phyloP scores from a whole-genome alignment of 2,888 invertebrate species.

The Tetrapedia diversipes region DNA sequence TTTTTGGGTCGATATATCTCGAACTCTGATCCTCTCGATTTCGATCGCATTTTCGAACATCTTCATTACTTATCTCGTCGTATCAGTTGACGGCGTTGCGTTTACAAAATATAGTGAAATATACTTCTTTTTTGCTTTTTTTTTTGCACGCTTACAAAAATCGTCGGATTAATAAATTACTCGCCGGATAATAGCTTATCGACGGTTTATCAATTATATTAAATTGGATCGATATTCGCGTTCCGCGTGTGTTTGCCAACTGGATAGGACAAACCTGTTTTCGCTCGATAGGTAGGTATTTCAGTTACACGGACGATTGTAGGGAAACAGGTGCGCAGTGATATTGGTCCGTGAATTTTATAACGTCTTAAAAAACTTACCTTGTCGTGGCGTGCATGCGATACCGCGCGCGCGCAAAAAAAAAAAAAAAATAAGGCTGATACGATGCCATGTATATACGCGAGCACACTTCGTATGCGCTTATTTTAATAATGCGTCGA shows the following conservation, averaged over 20 bases:
- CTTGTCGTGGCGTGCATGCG: too few relatives aligned
- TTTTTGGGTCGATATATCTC: constrained; percentile 29
- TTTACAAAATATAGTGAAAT: neutral
- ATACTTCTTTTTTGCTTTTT: too few relatives aligned
- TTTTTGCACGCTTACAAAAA: neutral
- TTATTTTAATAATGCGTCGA: constrained; percentile 14
- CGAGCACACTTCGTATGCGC: neutral
- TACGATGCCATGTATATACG: too few relatives aligned
- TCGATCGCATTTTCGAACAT: too few relatives aligned
- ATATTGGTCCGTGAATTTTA: constrained; percentile 22
- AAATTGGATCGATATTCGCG: constrained; percentile 39
- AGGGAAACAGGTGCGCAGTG: constrained; percentile 20
- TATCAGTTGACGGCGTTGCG: too few relatives aligned
- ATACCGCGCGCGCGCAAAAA: too few relatives aligned
- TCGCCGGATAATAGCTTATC: constrained; percentile 1
- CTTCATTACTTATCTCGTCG: too few relatives aligned
- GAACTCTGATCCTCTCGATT: constrained; percentile 17
- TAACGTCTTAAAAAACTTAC: constrained; percentile 4
- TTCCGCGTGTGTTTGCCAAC: constrained; percentile 18
- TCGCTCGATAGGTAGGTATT: constrained; percentile 29
- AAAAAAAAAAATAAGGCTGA: neutral
- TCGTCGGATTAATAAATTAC: neutral
- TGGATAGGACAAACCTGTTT: constrained; percentile 45
- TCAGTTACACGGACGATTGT: constrained; percentile 22
- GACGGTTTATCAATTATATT: constrained; percentile 17